phyloP scores from a whole-genome alignment of 2,113 vertebrate species.

The Myanophis thanlyinensis region DNA sequence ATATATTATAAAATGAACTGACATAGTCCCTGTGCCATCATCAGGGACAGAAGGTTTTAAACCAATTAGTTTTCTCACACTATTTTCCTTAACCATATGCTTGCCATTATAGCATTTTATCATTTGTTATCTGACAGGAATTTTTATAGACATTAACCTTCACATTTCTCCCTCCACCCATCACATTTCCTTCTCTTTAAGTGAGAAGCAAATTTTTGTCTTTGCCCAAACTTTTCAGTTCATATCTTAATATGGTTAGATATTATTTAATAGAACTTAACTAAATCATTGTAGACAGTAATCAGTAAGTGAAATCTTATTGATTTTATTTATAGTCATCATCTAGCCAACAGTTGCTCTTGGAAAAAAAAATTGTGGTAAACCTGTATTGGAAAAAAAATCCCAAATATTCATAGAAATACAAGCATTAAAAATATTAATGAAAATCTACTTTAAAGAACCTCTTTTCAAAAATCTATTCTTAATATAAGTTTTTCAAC shows the following conservation, averaged over 20 bases:
- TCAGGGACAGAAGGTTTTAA: conserved; percentile 16
- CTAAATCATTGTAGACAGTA: not conserved
- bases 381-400: not conserved
- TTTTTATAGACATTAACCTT: not conserved
- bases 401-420: conserved; percentile 30
- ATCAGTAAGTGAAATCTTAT: not conserved
- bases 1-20: conserved; percentile 10
- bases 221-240: not conserved
- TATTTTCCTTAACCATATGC: conserved; percentile 1
- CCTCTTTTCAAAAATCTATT: conserved; percentile 2
- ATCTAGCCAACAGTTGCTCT: not conserved
- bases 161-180: no score
- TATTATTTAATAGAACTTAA: not conserved
- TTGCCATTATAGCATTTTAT: not conserved
- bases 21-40: conserved; percentile 4
- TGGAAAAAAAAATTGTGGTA: not conserved
- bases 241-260: not conserved
- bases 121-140: not conserved
- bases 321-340: not conserved
- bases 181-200: not conserved
- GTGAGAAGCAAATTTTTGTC: not conserved
- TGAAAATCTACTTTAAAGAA: conserved; percentile 30
- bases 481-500: conserved; percentile 29
- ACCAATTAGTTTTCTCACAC: conserved; percentile 16
- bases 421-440: conserved; percentile 16